Conservation (phyloP, 2,113 vertebrate species). For the Notechis scutatus region DNA sequence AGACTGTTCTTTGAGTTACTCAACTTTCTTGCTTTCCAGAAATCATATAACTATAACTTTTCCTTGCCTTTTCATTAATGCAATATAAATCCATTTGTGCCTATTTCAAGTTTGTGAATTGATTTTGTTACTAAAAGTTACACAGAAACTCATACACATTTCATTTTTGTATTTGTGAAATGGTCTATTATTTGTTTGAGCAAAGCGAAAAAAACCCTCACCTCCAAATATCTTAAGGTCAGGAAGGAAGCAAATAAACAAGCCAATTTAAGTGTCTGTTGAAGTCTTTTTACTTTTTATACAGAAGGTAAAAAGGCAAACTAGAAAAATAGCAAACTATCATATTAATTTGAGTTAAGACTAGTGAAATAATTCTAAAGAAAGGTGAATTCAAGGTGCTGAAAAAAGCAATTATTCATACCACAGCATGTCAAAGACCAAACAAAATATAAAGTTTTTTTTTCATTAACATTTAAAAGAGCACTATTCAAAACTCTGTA, state of each 20-base stretch:
- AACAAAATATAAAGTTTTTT: conserved; percentile 1
- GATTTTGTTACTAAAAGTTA: not conserved
- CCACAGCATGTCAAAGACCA: not conserved
- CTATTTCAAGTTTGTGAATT: not conserved
- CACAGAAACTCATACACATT: not conserved
- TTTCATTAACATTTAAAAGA: conserved; percentile 5
- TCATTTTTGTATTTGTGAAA: not conserved
- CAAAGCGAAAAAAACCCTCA: not conserved
- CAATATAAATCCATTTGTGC: not conserved
- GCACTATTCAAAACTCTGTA: not conserved
- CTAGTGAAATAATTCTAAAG: not conserved
- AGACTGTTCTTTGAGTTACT: not conserved
- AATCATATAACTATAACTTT: not conserved
- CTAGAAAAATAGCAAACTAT: not conserved
- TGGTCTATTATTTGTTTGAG: not conserved
- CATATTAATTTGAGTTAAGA: not conserved
- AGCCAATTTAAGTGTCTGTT: not conserved
- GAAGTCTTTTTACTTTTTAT: not conserved
- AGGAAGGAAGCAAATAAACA: not conserved
- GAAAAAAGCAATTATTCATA: conserved; percentile 7
- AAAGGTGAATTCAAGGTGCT: not conserved
- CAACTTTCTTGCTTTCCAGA: not conserved
- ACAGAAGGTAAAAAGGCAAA: not conserved
- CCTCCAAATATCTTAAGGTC: not conserved
- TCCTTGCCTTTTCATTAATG: not conserved